Evolutionary conservation across 2,797 vertebrate genomes (phyloP).

Genomic region (Mormyrops attenuatus): DNA sequence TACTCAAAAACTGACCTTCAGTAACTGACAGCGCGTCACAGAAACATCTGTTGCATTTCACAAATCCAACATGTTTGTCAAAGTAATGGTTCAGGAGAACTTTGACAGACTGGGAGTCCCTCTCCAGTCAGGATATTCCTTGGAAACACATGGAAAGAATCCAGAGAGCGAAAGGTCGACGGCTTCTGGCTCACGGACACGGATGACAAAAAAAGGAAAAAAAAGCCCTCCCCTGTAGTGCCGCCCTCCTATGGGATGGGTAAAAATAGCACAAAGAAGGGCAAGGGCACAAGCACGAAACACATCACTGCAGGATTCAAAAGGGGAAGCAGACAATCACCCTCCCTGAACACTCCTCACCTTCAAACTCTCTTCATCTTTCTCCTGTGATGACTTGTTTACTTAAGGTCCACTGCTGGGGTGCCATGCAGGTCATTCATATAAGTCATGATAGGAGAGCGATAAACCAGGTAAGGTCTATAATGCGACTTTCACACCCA

Average conservation of each 20-base stretch:
- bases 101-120: background rate
- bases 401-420: background rate
- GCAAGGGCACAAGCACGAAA: constrained; percentile 19
- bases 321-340: constrained; percentile 30
- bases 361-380: constrained; percentile 31
- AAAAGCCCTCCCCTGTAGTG: constrained; percentile 21
- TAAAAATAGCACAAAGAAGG: constrained; percentile 28
- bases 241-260: constrained; percentile 27
- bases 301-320: constrained; percentile 21
- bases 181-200: background rate
- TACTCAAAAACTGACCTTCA: background rate
- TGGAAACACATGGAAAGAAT: constrained; percentile 5
- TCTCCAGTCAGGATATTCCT: constrained; percentile 13
- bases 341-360: constrained; percentile 30
- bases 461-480: background rate
- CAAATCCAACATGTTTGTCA: background rate
- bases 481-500: background rate
- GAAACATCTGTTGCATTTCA: background rate
- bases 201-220: background rate
- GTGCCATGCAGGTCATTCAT: background rate
- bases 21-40: background rate
- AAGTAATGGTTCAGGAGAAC: background rate
- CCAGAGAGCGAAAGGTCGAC: constrained; percentile 13
- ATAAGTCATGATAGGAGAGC: background rate
- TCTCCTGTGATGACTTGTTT: background rate